Conservation (phyloP, 1,140 invertebrate genomes). For the Bradysia coprophila region DNA sequence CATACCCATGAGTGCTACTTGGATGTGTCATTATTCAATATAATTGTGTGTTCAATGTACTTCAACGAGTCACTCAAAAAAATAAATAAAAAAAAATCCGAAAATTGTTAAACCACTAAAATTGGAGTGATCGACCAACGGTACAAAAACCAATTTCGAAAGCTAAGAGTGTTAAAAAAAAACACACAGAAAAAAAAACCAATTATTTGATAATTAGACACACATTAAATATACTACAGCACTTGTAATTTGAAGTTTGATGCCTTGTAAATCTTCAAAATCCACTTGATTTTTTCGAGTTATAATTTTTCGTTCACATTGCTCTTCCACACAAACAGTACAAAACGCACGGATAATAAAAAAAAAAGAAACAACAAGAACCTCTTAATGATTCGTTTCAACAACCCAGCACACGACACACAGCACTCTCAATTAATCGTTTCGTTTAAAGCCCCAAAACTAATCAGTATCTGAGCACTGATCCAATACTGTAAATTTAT, state of each 20-base stretch:
- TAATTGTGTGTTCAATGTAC: no score
- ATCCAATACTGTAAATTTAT: not conserved
- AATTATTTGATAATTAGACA: not conserved
- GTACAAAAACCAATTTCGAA: no score
- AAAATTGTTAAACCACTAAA: no score
- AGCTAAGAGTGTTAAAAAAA: no score
- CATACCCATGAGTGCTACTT: conserved; percentile 15
- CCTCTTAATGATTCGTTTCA: no score
- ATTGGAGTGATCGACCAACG: no score
- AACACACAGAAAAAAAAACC: not conserved
- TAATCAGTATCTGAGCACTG: not conserved
- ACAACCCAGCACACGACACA: no score
- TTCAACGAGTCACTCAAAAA: no score
- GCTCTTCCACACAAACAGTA: no score
- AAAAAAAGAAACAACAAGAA: not conserved
- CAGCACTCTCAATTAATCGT: not conserved
- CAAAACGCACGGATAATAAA: not conserved
- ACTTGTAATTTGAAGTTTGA: not conserved
- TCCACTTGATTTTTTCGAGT: not conserved
- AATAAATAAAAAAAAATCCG: no score
- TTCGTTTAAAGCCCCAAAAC: not conserved
- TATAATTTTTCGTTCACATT: no score
- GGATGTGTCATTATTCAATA: not conserved
- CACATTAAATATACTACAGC: no score
- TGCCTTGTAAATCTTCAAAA: not conserved